Evolutionary conservation across 2,797 vertebrate genomes (phyloP), one percentile per base, ranked within the genome.

Genomic region (Clamator glandarius): DNA sequence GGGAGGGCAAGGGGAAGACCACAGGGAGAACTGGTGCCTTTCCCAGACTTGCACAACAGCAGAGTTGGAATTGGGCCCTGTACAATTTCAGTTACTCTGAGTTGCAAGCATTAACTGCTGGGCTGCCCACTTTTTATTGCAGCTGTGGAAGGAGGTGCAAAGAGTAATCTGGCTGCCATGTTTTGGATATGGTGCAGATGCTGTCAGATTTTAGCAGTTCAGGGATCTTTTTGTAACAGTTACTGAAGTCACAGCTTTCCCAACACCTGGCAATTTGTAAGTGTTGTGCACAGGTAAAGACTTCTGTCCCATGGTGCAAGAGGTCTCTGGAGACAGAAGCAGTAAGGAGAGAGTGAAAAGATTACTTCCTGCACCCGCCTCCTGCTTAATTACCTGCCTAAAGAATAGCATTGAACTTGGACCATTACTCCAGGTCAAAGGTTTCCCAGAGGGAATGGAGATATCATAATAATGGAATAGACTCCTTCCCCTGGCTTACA

Each of bases 31-130:
- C 13, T 93, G 89, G 82, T 96, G 84, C 52, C 44, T 92, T 95
- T 86, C 79, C 87, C 76, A 89, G 89, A 68, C 79, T 91, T 89
- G 69, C 72, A 93, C 89, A 90, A 87, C 78, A 66, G 83, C 64
- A 31, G 29, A 28, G n/a, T 31, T 87, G 83, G 93, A 95, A 91
- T 48, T 46, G 57, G 67, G 80, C 83, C 77, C 36, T 73, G 67
- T 81, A 41, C 52, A 89, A 63, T 92, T 93, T 84, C 83, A 76
- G 13, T 79, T 72, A 70, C 55, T 90, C 55, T 41, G 67, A 73
- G 39, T 39, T 52, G 59, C 69, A 25, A 68, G 84, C 61, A 52
- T 89, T 91, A 89, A 73, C 55, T 85, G 82, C 79, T 86, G 87
- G 90, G 61, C 87, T 94, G 54, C 75, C 55, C n/a, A 3, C 51